A percentile compares a stretch with the other conserved stretches of the same genome.
These are phyloP conservation scores for Aplysina aerophoba DNA, from an alignment of 37 sponge, comb jelly and placozoan species.

Conservation along the genomic window DNA sequence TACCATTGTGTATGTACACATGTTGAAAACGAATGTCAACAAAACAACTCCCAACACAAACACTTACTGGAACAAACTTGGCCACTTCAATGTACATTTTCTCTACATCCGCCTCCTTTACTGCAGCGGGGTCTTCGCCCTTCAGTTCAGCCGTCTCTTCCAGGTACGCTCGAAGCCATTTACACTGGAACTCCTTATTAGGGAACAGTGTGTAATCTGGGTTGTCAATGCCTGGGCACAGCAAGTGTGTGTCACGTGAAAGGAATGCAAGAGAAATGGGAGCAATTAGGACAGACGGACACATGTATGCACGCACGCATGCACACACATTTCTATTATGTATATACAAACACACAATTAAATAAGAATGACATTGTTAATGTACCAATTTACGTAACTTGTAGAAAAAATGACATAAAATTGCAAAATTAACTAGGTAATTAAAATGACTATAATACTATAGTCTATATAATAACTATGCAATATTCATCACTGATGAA, in stretches of 20 bases:
- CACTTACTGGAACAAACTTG: slow-evolving; percentile 77
- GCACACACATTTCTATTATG: neutral
- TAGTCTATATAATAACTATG: no score
- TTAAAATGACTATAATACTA: no score
- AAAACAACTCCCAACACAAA: no score
- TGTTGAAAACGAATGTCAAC: no score
- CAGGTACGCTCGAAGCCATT: slow-evolving; percentile 78
- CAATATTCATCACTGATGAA: no score
- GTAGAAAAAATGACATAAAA: slow-evolving; percentile 14
- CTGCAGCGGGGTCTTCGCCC: slow-evolving; percentile 39
- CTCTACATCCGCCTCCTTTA: slow-evolving; percentile 41
- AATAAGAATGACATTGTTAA: no score
- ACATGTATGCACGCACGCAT: neutral
- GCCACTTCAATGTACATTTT: slow-evolving; percentile 76
- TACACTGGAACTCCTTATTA: slow-evolving; percentile 68
- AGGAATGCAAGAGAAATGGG: neutral
- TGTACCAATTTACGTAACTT: neutral
- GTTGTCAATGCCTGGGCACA: slow-evolving; percentile 48
- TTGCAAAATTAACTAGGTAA: no score
- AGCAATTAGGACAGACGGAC: neutral
- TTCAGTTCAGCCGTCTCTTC: slow-evolving; percentile 52
- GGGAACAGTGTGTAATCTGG: slow-evolving; percentile 85
- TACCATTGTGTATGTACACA: no score
- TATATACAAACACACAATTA: no score
- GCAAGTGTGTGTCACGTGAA: neutral